phyloP scores from a whole-genome alignment of 1,140 invertebrate species.

The Scaptodrosophila lebanonensis region DNA sequence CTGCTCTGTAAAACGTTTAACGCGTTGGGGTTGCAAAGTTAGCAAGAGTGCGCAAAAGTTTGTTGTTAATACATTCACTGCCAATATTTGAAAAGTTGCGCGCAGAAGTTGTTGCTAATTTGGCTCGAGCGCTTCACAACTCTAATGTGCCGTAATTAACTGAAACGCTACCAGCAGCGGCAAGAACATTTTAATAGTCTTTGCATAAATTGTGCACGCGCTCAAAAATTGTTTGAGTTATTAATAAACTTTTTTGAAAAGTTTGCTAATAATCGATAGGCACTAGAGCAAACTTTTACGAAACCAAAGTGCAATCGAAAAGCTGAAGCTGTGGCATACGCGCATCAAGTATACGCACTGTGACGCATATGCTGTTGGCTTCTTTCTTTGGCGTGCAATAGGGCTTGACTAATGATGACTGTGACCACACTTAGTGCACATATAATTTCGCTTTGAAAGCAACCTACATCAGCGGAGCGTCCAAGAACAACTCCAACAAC shows the following conservation, averaged over 20 bases:
- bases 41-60: slow-evolving; percentile 10
- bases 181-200: slow-evolving; percentile 57
- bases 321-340: background rate
- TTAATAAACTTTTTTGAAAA: slow-evolving; percentile 46
- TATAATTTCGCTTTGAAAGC: slow-evolving; percentile 68
- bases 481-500: background rate
- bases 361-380: slow-evolving; percentile 20
- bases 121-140: slow-evolving; percentile 53
- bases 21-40: slow-evolving; percentile 38
- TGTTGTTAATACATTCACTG: slow-evolving; percentile 17
- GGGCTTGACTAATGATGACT: slow-evolving; percentile 70
- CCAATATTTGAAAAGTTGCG: slow-evolving; percentile 72
- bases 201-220: slow-evolving; percentile 12
- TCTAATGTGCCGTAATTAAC: slow-evolving; percentile 65
- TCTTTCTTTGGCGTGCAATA: slow-evolving; percentile 31
- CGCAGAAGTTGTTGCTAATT: slow-evolving; percentile 62
- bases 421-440: slow-evolving; percentile 50
- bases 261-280: slow-evolving; percentile 48
- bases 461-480: slow-evolving; percentile 55
- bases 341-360: slow-evolving; percentile 51
- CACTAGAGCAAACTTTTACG: slow-evolving; percentile 9
- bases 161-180: slow-evolving; percentile 24
- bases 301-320: slow-evolving; percentile 8
- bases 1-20: slow-evolving; percentile 56
- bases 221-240: slow-evolving; percentile 30